A percentile compares a stretch with the other conserved stretches of the same genome.
Conservation (phyloP, 2,888 invertebrate genomes). For the Dolichomitus sp. region DNA sequence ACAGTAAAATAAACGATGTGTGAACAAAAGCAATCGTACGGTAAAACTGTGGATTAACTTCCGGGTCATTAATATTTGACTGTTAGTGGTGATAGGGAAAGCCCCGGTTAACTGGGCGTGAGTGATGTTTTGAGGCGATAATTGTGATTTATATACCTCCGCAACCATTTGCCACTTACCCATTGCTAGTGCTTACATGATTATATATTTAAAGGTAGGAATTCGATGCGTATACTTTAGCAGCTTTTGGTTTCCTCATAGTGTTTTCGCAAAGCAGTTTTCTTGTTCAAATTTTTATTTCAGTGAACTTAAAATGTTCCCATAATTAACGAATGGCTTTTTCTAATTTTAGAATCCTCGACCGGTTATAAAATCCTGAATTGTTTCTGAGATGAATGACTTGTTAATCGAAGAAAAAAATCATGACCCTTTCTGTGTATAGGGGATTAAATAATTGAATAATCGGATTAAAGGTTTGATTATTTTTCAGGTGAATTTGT, state of each 20-base stretch:
- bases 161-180: neutral
- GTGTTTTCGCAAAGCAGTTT: neutral
- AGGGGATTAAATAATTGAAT: conserved; percentile 1
- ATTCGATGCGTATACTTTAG: neutral
- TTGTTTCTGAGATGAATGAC: no score
- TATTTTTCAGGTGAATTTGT: conserved; percentile 1
- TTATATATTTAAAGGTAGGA: neutral
- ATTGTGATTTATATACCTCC: neutral
- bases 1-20: neutral
- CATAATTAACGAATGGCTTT: no score
- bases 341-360: no score
- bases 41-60: neutral
- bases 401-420: no score
- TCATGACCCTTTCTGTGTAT: no score
- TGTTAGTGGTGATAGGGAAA: neutral
- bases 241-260: neutral
- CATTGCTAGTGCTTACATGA: neutral
- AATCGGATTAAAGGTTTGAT: neutral
- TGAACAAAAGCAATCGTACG: neutral
- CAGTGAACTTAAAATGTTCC: no score
- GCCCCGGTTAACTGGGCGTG: neutral
- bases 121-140: conserved; percentile 9
- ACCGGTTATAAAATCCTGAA: no score
- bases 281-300: no score
- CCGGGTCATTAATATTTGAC: conserved; percentile 28